Percentiles rank a stretch among this genome's conserved stretches.
Evolutionary conservation across 2,113 vertebrate genomes (phyloP).

Genomic region (Calidris pygmaea): DNA sequence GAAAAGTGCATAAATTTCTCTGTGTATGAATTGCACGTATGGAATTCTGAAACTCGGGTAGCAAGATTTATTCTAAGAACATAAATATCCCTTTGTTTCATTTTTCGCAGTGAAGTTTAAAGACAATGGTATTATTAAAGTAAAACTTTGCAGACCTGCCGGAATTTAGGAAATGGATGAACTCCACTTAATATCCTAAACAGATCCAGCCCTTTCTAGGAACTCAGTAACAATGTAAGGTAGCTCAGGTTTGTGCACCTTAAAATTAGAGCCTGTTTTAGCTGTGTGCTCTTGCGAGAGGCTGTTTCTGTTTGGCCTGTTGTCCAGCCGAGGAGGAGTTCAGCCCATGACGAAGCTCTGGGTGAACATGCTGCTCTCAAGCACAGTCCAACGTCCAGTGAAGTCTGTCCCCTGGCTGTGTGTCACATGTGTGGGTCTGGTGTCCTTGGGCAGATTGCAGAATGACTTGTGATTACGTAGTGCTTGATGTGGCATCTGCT

Average conservation of each 20-base stretch:
- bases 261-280: background rate
- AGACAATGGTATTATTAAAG: background rate
- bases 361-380: background rate
- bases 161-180: background rate
- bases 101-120: background rate
- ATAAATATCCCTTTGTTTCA: background rate
- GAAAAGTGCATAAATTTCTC: background rate
- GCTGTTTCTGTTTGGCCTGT: background rate
- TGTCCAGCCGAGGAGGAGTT: background rate
- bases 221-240: background rate
- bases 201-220: background rate
- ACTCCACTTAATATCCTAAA: background rate
- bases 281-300: rapidly evolving
- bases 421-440: background rate
- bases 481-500: background rate
- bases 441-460: background rate
- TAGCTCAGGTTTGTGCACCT: background rate
- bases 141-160: background rate
- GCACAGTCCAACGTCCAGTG: background rate
- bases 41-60: background rate
- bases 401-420: background rate
- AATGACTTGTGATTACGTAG: background rate
- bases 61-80: background rate
- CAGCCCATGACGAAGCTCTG: background rate
- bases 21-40: background rate